These are phyloP conservation scores for Bicyclus anynana DNA, from an alignment of 1,140 invertebrate genomes.

Conservation along the genomic window DNA sequence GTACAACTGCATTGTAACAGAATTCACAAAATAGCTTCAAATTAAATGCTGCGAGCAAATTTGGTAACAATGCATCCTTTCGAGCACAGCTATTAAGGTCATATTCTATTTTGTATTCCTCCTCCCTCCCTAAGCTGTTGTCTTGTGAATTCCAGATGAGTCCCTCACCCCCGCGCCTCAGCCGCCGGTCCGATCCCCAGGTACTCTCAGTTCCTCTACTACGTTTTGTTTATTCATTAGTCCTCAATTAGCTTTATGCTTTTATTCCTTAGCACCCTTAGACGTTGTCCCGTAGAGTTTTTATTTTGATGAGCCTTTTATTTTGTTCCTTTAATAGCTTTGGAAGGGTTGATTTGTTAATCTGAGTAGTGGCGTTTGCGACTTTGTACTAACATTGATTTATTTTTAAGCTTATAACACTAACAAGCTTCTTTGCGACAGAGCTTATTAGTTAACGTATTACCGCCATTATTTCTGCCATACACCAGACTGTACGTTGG, in stretches of 20 bases:
- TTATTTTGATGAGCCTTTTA: slow-evolving; percentile 17
- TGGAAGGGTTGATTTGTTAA: background rate
- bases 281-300: slow-evolving; percentile 2
- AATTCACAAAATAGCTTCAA: background rate
- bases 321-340: slow-evolving; percentile 10
- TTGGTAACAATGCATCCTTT: slow-evolving; percentile 16
- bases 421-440: too few relatives aligned
- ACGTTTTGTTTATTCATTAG: slow-evolving; percentile 41
- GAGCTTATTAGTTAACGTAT: too few relatives aligned
- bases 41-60: slow-evolving; percentile 13
- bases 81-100: slow-evolving; percentile 24
- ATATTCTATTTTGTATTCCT: slow-evolving; percentile 49
- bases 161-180: slow-evolving; percentile 73
- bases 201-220: slow-evolving; percentile 58
- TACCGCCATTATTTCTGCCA: too few relatives aligned
- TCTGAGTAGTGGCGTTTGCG: background rate
- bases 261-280: slow-evolving; percentile 11
- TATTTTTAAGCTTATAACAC: too few relatives aligned
- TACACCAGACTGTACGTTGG: too few relatives aligned
- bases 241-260: slow-evolving; percentile 28
- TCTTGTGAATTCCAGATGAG: slow-evolving; percentile 78
- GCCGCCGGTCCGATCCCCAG: slow-evolving; percentile 75
- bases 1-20: background rate
- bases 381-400: background rate
- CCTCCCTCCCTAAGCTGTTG: slow-evolving; percentile 64